Evolutionary conservation across 2,797 vertebrate species (phyloP).

Genomic region (Clarias pachynema): DNA sequence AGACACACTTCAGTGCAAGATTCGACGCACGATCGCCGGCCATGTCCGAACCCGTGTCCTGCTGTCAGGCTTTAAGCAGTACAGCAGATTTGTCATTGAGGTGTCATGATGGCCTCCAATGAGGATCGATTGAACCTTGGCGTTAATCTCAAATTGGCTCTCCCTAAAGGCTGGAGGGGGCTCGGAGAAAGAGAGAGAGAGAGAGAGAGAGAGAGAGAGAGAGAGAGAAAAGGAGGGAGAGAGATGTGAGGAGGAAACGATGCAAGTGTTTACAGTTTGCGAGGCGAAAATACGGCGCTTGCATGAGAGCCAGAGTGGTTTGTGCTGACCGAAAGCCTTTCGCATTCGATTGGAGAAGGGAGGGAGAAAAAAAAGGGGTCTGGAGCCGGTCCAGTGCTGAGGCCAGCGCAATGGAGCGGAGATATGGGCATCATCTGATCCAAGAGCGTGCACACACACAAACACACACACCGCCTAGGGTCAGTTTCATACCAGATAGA

Average conservation of each 20-base stretch:
- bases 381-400: conserved; percentile 75
- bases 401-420: conserved; percentile 69
- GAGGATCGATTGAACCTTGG: conserved; percentile 68
- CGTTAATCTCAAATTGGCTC: conserved; percentile 79
- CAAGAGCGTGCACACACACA: conserved; percentile 3
- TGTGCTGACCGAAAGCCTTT: conserved; percentile 79
- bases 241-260: neutral
- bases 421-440: conserved; percentile 44
- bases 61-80: conserved; percentile 31
- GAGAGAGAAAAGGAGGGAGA: conserved; percentile 51
- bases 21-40: conserved; percentile 30
- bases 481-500: conserved; percentile 26
- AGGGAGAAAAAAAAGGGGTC: conserved; percentile 21
- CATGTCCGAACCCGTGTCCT: neutral
- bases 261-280: conserved; percentile 30
- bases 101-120: conserved; percentile 58
- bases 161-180: conserved; percentile 61
- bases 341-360: conserved; percentile 74
- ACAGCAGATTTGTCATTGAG: conserved; percentile 60
- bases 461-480: conserved; percentile 17
- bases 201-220: conserved; percentile 58
- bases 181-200: conserved; percentile 60
- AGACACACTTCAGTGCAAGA: conserved; percentile 57
- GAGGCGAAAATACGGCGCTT: neutral
- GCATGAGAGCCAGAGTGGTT: conserved; percentile 41